Conservation (phyloP, 2,113 vertebrate species). For the Otocyon megalotis region DNA sequence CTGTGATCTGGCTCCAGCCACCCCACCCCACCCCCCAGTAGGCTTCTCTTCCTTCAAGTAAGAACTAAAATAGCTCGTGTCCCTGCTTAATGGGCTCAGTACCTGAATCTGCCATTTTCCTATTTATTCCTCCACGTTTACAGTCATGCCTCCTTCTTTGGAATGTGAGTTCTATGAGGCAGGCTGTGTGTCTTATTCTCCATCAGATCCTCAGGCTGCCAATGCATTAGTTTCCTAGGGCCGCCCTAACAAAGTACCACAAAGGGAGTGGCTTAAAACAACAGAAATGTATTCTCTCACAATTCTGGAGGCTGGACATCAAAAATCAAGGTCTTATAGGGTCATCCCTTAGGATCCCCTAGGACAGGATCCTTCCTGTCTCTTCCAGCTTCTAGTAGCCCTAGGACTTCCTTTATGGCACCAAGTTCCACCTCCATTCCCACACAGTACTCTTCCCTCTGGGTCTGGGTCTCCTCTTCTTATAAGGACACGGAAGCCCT, state of each 20-base stretch:
- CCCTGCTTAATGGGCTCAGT: neutral
- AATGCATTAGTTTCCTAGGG: neutral
- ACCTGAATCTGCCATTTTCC: neutral
- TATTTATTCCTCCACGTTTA: neutral
- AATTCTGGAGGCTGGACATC: neutral
- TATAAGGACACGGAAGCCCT: neutral
- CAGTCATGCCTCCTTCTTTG: neutral
- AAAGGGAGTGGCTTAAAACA: neutral
- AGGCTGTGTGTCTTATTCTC: neutral
- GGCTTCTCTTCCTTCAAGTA: neutral
- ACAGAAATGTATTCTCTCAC: neutral
- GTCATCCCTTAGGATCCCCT: neutral
- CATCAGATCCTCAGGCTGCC: neutral
- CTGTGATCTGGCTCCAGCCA: accelerated
- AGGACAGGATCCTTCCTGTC: neutral
- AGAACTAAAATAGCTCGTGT: neutral
- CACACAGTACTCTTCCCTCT: neutral
- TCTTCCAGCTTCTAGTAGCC: neutral
- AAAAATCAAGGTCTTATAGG: neutral
- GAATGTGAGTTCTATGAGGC: neutral
- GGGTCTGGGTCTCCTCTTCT: neutral
- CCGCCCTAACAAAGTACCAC: neutral
- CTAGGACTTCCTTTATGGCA: neutral
- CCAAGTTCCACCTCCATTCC: neutral
- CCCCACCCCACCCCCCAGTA: too few relatives aligned